Evolutionary conservation across 2,797 vertebrate genomes (phyloP).

Genomic region (Chelidonichthys spinosus): DNA sequence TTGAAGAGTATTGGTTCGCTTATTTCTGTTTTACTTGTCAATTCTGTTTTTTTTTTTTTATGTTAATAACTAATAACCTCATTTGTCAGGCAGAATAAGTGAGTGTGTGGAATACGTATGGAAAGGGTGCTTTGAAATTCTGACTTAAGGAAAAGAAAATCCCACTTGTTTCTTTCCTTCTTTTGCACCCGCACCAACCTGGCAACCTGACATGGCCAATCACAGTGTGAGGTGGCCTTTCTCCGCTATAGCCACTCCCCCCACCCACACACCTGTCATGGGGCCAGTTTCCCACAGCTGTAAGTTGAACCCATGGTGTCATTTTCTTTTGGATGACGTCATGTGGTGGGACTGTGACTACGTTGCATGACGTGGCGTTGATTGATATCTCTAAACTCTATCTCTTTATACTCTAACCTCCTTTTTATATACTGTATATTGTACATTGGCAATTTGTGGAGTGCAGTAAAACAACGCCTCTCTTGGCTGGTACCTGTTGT

Average conservation of each 20-base stretch:
- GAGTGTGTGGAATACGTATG: constrained; percentile 64
- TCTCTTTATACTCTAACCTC: constrained; percentile 78
- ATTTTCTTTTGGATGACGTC: constrained; percentile 88
- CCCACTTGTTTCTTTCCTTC: constrained; percentile 84
- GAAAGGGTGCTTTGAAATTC: constrained; percentile 71
- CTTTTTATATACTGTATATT: constrained; percentile 76
- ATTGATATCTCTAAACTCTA: constrained; percentile 79
- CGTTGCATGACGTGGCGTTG: constrained; percentile 88
- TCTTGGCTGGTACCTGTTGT: constrained; percentile 83
- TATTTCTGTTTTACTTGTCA: constrained; percentile 67
- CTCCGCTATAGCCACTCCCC: constrained; percentile 82
- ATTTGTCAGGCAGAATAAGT: constrained; percentile 68
- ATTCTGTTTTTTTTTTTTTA: constrained; percentile 55
- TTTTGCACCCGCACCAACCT: constrained; percentile 83
- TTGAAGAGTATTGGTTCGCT: constrained; percentile 69
- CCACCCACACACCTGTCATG: constrained; percentile 77
- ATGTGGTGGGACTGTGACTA: constrained; percentile 88
- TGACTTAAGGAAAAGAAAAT: constrained; percentile 77
- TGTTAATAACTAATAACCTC: constrained; percentile 68
- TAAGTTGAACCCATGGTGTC: constrained; percentile 90
- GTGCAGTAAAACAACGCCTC: constrained; percentile 79
- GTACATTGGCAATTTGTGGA: constrained; percentile 82
- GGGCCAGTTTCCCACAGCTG: constrained; percentile 85
- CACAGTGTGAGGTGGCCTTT: constrained; percentile 86
- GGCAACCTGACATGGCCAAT: constrained; percentile 86